These are phyloP conservation scores for Plodia interpunctella DNA, from an alignment of 1,140 invertebrate species.

Conservation along the genomic window DNA sequence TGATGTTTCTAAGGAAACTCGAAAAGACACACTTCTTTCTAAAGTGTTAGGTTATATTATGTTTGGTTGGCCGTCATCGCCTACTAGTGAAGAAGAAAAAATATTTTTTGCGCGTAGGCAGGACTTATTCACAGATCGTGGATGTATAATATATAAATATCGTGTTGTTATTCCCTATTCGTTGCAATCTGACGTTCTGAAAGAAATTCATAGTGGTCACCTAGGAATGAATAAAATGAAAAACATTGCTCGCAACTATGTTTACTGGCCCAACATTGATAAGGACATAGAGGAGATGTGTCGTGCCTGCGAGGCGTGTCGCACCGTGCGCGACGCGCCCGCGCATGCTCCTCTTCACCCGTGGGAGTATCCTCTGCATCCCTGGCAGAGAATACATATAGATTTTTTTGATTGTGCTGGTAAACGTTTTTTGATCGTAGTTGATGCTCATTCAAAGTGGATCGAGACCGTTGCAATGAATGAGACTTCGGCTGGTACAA, in stretches of 20 bases:
- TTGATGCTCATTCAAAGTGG: constrained; percentile 39
- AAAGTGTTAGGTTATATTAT: too few relatives aligned
- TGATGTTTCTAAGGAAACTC: too few relatives aligned
- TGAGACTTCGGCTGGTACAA: constrained; percentile 17
- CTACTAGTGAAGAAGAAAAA: too few relatives aligned
- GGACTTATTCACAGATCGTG: too few relatives aligned
- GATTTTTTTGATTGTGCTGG: constrained; percentile 34
- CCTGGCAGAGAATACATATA: constrained; percentile 24
- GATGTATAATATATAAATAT: too few relatives aligned
- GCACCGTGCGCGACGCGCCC: constrained; percentile 23
- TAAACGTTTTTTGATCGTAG: constrained; percentile 19
- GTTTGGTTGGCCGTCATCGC: too few relatives aligned
- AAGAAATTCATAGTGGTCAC: too few relatives aligned
- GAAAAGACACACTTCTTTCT: too few relatives aligned
- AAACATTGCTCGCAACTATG: constrained; percentile 52
- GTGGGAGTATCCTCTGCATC: constrained; percentile 36
- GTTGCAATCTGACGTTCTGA: too few relatives aligned
- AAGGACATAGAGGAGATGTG: constrained; percentile 46
- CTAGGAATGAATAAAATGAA: too few relatives aligned
- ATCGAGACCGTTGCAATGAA: constrained; percentile 27
- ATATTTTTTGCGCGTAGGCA: too few relatives aligned
- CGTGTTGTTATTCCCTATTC: too few relatives aligned
- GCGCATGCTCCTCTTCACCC: constrained; percentile 28
- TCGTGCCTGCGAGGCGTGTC: constrained; percentile 29
- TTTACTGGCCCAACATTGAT: constrained; percentile 71